Evolutionary conservation across 2,113 vertebrate species (phyloP).

Genomic region (Carassius auratus): DNA sequence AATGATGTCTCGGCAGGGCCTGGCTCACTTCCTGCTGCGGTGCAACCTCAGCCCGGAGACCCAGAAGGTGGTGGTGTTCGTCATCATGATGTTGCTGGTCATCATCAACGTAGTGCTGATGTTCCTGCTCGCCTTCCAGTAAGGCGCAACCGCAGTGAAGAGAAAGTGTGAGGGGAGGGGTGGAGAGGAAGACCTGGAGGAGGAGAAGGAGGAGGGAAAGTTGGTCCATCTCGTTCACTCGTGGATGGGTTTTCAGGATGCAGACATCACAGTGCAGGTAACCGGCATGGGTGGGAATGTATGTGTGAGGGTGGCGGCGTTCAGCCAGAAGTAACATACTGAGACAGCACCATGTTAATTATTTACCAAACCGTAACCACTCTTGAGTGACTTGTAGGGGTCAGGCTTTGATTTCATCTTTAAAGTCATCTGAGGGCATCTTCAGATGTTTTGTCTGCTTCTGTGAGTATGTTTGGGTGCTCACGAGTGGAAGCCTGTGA

Average conservation of each 20-base stretch:
- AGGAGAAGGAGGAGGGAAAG: conserved; percentile 35
- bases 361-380: conserved; percentile 21
- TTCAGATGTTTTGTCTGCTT: conserved; percentile 13
- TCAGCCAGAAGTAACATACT: background rate
- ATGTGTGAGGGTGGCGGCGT: conserved; percentile 2
- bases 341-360: conserved; percentile 1
- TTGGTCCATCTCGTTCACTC: conserved; percentile 31
- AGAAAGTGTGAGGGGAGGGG: background rate
- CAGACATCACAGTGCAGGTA: conserved; percentile 65
- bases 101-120: conserved; percentile 97
- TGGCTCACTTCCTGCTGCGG: conserved; percentile 83
- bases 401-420: conserved; percentile 11
- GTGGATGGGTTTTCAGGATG: conserved; percentile 65
- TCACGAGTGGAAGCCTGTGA: background rate
- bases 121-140: conserved; percentile 94
- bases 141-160: conserved; percentile 58
- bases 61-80: conserved; percentile 91
- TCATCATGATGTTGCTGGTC: conserved; percentile 95
- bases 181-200: background rate
- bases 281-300: background rate
- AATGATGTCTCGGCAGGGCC: conserved; percentile 78
- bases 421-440: background rate
- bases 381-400: background rate
- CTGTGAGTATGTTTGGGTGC: background rate
- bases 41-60: conserved; percentile 93